Conservation (phyloP, 1,140 invertebrate genomes). For the Magallana ariakensis region DNA sequence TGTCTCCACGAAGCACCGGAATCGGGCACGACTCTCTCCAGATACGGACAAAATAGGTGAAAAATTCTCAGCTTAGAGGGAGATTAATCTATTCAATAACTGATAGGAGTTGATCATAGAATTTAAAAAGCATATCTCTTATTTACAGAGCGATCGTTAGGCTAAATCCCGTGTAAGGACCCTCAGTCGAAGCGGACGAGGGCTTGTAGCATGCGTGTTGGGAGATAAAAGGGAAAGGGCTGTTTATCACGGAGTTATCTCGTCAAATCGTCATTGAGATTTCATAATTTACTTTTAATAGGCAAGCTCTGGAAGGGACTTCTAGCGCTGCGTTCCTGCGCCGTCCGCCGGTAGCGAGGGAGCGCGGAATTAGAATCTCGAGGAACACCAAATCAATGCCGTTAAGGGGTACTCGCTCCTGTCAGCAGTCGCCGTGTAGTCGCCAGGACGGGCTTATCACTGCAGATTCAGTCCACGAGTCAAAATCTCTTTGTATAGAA, state of each 20-base stretch:
- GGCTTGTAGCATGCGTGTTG: constrained; percentile 50
- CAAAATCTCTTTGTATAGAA: constrained; percentile 56
- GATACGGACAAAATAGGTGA: constrained; percentile 41
- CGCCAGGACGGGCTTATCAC: constrained; percentile 51
- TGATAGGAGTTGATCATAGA: constrained; percentile 35
- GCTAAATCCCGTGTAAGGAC: constrained; percentile 48
- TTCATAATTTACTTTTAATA: constrained; percentile 63
- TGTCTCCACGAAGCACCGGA: neutral
- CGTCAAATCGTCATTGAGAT: constrained; percentile 59
- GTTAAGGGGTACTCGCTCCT: constrained; percentile 45
- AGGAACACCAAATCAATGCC: constrained; percentile 41
- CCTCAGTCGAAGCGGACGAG: constrained; percentile 23
- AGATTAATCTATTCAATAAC: constrained; percentile 41
- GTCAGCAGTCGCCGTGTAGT: constrained; percentile 53
- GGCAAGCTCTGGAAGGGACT: constrained; percentile 52
- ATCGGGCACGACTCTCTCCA: neutral
- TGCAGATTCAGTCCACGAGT: constrained; percentile 55
- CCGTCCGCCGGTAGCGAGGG: constrained; percentile 43
- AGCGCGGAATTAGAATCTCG: constrained; percentile 48
- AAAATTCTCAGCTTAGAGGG: constrained; percentile 32
- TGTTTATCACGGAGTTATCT: constrained; percentile 57
- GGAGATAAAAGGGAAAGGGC: constrained; percentile 56
- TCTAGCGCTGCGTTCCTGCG: constrained; percentile 45
- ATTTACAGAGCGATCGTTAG: constrained; percentile 31
- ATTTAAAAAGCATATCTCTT: constrained; percentile 37